phyloP scores from a whole-genome alignment of 2,113 vertebrate species.

The Bos taurus region ARS-UCD2.0 NC_037342.1:51696501-51697000 shows the following conservation, averaged over 20 bases:
- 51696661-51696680: background rate
- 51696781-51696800: constrained; percentile 34
- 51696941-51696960: constrained; percentile 25
- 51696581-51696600: too few relatives aligned
- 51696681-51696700: background rate
- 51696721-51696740: background rate
- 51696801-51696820: constrained; percentile 41
- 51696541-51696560: too few relatives aligned
- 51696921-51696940: constrained; percentile 23
- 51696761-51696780: background rate
- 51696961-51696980: constrained; percentile 15
- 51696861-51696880: background rate
- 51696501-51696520: too few relatives aligned
- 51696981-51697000: background rate
- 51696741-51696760: background rate
- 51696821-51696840: constrained; percentile 27
- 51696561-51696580: too few relatives aligned
- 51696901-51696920: constrained; percentile 42
- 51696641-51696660: background rate
- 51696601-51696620: too few relatives aligned
- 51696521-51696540: too few relatives aligned
- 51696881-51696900: constrained; percentile 40
- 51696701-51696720: background rate
- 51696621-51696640: background rate
- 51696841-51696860: constrained; percentile 43